Base-by-base conservation (phyloP, 2,113 vertebrate genomes). In the Lagenorhynchus albirostris region DNA sequence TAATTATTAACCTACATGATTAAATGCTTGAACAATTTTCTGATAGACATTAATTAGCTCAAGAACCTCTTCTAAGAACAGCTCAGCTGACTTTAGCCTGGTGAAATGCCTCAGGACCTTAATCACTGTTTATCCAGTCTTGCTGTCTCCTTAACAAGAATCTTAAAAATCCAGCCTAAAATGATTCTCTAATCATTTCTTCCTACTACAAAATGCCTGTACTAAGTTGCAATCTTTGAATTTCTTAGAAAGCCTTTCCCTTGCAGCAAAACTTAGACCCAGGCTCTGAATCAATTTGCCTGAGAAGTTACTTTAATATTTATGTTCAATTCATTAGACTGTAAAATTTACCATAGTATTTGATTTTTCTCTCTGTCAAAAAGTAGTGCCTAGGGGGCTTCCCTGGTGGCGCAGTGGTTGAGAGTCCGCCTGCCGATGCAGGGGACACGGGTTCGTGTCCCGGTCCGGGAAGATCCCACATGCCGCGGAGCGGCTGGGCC, bases 41-140 rank as follows among this genome's bases (percentile, higher is more conserved):
- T 41, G 71, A 91, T 53, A 83, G 84, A 67, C 17, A 44, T 87
- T 91, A 93, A 96, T 97, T 96, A 96, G 79, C 68, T 86, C 62
- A 44, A 94, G 33, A 68, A 91, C 47, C 36, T 91, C 85, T 96
- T 91, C 92, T 74, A 70, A 80, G 29, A 89, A 50, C 18, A 82
- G 31, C 31, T 8, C 53, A 55, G 20, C 17, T 91, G 29, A 71
- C 77, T 93, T 76, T 36, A 44, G 65, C 5, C 88, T 94, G 60
- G 18, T 33, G 53, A 95, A 94, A 89, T 65, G 62, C 41, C 67
- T 89, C 31, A 58, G 65, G 77, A 91, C 6, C 86, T 84, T 71
- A 89, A 82, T 95, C 36, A 71, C 12, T 63, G 31, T 84, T 92
- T 77, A 63, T 77, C 53, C 53, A 73, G 10, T 68, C 41, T 85